Evolutionary conservation across 2,888 invertebrate genomes (phyloP).

Genomic region (Drosophila eohydei): DNA sequence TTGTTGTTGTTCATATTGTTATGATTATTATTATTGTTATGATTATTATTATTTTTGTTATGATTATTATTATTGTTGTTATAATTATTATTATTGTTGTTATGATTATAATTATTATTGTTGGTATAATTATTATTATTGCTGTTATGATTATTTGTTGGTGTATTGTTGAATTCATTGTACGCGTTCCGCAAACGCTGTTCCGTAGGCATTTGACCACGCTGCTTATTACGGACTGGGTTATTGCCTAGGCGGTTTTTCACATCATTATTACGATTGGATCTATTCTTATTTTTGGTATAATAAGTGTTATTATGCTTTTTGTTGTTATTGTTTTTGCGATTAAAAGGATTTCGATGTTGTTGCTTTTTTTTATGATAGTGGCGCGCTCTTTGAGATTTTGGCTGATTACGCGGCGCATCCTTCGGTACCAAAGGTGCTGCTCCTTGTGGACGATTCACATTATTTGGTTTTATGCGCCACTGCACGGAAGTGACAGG

Average conservation of each 20-base stretch:
- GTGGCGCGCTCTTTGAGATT: too few species aligned
- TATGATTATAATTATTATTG: slow-evolving; percentile 1
- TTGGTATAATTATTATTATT: not conserved
- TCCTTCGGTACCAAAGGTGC: slow-evolving; percentile 59
- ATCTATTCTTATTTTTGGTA: not conserved
- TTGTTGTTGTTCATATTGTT: not conserved
- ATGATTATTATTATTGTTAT: not conserved
- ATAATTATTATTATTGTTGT: slow-evolving; percentile 5
- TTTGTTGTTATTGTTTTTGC: not conserved
- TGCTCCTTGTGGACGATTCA: slow-evolving; percentile 62
- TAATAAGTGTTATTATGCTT: not conserved
- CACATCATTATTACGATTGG: not conserved
- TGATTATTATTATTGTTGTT: not conserved
- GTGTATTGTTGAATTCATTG: slow-evolving; percentile 19
- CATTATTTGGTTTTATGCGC: slow-evolving; percentile 64
- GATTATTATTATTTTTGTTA: not conserved
- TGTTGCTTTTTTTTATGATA: not conserved
- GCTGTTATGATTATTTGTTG: not conserved
- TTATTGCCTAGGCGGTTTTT: slow-evolving; percentile 17
- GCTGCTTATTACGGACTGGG: slow-evolving; percentile 6
- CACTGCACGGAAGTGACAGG: slow-evolving; percentile 46
- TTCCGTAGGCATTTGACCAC: slow-evolving; percentile 4
- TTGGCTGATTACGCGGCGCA: not conserved
- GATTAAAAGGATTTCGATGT: not conserved
- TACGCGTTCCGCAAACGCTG: slow-evolving; percentile 33